Conservation (phyloP, 2,797 vertebrate species). For the Leptoclinus maculatus region DNA sequence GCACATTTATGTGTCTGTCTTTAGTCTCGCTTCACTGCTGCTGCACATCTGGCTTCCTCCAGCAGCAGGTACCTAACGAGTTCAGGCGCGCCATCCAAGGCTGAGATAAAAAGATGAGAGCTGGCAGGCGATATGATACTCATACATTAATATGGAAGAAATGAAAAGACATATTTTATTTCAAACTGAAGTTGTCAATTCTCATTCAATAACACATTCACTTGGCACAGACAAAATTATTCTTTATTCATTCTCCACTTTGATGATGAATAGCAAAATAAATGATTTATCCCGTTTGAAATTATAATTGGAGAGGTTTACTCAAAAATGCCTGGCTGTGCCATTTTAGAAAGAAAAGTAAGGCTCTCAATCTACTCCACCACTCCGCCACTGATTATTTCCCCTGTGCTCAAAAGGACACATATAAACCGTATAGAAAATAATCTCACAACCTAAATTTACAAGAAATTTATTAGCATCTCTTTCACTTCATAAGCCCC, state of each 20-base stretch:
- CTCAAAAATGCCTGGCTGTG: constrained; percentile 9
- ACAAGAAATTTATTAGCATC: neutral
- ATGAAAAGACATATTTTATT: constrained; percentile 26
- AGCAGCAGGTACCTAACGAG: constrained; percentile 1
- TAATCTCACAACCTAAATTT: neutral
- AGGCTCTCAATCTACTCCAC: neutral
- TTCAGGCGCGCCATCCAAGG: constrained; percentile 9
- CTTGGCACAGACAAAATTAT: constrained; percentile 41
- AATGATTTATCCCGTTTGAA: constrained; percentile 52
- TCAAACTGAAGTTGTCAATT: constrained; percentile 33
- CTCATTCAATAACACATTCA: constrained; percentile 44
- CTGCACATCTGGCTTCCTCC: constrained; percentile 38
- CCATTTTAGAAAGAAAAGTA: constrained; percentile 19
- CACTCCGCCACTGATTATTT: neutral
- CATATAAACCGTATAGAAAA: neutral
- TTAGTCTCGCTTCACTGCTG: constrained; percentile 33
- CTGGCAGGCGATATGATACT: constrained; percentile 47
- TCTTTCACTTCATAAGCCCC: neutral
- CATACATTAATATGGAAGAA: constrained; percentile 31
- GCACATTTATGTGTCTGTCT: constrained; percentile 8
- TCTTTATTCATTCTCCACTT: constrained; percentile 42
- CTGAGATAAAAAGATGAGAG: constrained; percentile 43
- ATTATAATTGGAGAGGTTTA: constrained; percentile 46
- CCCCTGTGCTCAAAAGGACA: neutral
- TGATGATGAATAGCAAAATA: constrained; percentile 39